phyloP scores from a whole-genome alignment of 1,140 invertebrate species.

The Tetramorium alpestre region DNA sequence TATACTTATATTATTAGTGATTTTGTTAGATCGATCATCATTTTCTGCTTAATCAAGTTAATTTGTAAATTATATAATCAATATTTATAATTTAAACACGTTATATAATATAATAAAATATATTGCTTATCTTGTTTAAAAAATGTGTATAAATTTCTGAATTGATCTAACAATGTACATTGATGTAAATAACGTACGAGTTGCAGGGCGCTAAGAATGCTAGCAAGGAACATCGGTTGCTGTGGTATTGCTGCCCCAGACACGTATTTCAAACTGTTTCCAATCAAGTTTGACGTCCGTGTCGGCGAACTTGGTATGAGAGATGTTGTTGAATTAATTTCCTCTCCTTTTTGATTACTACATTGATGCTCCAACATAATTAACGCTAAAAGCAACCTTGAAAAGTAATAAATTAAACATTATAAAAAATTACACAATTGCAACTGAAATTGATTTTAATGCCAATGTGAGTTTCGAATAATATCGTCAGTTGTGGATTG shows the following conservation, averaged over 20 bases:
- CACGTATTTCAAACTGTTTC: constrained; percentile 87
- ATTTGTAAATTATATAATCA: not conserved
- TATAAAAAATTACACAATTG: not conserved
- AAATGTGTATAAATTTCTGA: not conserved
- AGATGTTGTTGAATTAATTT: constrained; percentile 73
- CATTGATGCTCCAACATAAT: constrained; percentile 93
- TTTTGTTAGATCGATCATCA: not conserved
- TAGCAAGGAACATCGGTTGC: constrained; percentile 95
- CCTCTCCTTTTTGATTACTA: constrained; percentile 85
- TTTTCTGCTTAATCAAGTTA: not conserved
- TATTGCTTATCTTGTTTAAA: not conserved
- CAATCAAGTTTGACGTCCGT: constrained; percentile 79
- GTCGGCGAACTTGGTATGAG: constrained; percentile 79
- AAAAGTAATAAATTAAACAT: constrained; percentile 57
- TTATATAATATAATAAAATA: not conserved
- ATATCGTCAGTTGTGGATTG: not conserved
- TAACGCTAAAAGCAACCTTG: constrained; percentile 89
- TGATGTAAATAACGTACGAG: constrained; percentile 76
- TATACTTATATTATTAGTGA: not conserved
- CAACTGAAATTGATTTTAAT: not conserved
- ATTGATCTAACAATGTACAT: not conserved
- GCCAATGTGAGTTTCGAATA: not conserved
- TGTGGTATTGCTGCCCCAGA: constrained; percentile 90
- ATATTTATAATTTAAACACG: not conserved
- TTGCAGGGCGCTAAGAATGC: constrained; percentile 92